Conservation (phyloP, 1,140 invertebrate genomes). For the Heterodera carotae region DNA sequence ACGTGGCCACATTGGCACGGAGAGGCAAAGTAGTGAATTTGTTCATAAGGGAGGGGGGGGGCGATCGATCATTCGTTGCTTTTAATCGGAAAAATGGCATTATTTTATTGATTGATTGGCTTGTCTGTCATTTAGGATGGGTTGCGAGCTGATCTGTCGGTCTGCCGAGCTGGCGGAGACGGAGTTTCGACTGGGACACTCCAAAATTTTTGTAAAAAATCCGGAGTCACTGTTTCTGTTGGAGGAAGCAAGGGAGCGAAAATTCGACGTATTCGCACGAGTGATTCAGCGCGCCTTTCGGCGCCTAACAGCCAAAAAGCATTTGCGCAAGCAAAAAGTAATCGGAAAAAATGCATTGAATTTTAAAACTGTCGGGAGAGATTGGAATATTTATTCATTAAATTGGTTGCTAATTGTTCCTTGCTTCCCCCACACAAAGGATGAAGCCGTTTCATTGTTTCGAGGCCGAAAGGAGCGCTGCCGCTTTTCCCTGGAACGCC, state of each 20-base stretch:
- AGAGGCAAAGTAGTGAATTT: constrained; percentile 71
- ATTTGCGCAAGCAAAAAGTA: constrained; percentile 71
- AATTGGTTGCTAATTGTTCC: constrained; percentile 16
- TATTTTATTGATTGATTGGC: constrained; percentile 5
- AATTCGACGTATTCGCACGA: constrained; percentile 75
- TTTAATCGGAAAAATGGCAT: background rate
- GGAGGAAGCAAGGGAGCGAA: constrained; percentile 76
- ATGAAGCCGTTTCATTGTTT: constrained; percentile 70
- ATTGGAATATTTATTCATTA: constrained; percentile 2
- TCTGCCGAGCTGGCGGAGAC: constrained; percentile 72
- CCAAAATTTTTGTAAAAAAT: constrained; percentile 78
- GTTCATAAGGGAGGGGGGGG: no score
- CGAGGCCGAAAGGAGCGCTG: constrained; percentile 75
- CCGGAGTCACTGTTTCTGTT: constrained; percentile 78
- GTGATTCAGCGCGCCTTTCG: constrained; percentile 77
- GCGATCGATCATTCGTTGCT: no score
- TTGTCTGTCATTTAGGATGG: constrained; percentile 18
- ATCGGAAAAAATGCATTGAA: no score
- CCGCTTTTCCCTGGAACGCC: constrained; percentile 73
- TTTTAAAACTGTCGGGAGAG: constrained; percentile 33
- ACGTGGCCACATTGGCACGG: constrained; percentile 75
- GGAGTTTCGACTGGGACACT: constrained; percentile 76
- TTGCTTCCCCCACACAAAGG: constrained; percentile 27
- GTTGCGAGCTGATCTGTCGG: constrained; percentile 70
- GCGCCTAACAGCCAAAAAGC: constrained; percentile 73